Evolutionary conservation across 1,140 invertebrate species (phyloP).

Genomic region (Agrypnia vestita): DNA sequence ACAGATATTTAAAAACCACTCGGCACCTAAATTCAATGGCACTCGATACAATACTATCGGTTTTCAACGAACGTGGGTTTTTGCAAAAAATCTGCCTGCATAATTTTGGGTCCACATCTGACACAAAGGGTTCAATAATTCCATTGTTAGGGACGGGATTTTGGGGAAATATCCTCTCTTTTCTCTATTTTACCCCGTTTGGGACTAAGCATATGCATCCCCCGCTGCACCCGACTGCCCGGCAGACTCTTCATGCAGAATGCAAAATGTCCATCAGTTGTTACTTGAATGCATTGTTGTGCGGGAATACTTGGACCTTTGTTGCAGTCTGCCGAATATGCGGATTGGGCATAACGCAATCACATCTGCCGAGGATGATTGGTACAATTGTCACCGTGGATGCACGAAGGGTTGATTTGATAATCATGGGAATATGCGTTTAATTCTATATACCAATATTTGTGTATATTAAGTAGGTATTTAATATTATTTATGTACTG

Average conservation of each 20-base stretch:
- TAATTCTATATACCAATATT: background rate
- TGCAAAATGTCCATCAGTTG: constrained; percentile 44
- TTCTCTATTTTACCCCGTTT: constrained; percentile 42
- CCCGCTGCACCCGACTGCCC: constrained; percentile 7
- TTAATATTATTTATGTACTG: too few species aligned
- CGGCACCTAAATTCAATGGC: background rate
- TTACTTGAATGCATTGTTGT: constrained; percentile 27
- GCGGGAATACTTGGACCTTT: constrained; percentile 9
- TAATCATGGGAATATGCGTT: constrained; percentile 12
- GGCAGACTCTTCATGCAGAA: constrained; percentile 33
- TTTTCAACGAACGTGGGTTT: constrained; percentile 27
- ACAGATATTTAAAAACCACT: too few species aligned
- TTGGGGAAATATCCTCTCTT: constrained; percentile 52
- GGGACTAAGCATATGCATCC: constrained; percentile 53
- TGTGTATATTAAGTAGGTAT: too few species aligned
- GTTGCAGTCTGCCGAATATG: constrained; percentile 23
- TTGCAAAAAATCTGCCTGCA: constrained; percentile 26
- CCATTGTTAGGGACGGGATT: constrained; percentile 61
- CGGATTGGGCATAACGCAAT: constrained; percentile 55
- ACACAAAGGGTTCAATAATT: constrained; percentile 66
- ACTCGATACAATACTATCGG: background rate
- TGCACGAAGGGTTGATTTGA: constrained; percentile 40
- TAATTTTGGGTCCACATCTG: constrained; percentile 29
- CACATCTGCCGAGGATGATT: constrained; percentile 54
- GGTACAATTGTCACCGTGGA: constrained; percentile 18